phyloP scores from a whole-genome alignment of 2,113 vertebrate species.

The Zingel zingel region DNA sequence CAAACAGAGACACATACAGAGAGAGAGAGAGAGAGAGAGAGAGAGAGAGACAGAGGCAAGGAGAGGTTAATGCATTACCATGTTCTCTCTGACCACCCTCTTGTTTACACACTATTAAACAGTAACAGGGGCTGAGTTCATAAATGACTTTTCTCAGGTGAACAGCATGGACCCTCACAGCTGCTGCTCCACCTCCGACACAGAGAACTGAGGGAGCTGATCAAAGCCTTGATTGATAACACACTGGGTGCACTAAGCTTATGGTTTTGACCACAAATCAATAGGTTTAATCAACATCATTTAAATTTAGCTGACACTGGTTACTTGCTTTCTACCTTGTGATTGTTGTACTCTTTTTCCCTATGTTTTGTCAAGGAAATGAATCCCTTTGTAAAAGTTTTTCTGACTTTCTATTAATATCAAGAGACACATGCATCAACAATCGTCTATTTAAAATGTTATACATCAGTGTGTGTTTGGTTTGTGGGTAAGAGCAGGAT shows the following conservation, averaged over 20 bases:
- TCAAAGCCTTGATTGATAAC: conserved; percentile 71
- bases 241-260: conserved; percentile 36
- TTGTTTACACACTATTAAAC: conserved; percentile 78
- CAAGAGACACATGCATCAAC: background rate
- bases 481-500: conserved; percentile 5
- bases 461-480: conserved; percentile 14
- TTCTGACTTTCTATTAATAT: background rate
- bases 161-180: conserved; percentile 32
- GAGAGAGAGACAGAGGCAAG: conserved; percentile 40
- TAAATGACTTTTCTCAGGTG: conserved; percentile 64
- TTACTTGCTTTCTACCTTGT: conserved; percentile 2
- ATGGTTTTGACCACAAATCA: conserved; percentile 63
- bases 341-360: conserved; percentile 7
- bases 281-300: conserved; percentile 71
- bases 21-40: conserved; percentile 35
- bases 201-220: conserved; percentile 26
- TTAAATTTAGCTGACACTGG: conserved; percentile 62
- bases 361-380: background rate
- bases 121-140: conserved; percentile 70
- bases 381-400: conserved; percentile 9
- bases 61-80: conserved; percentile 70
- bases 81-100: conserved; percentile 58
- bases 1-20: conserved; percentile 36
- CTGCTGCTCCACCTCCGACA: conserved; percentile 34
- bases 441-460: conserved; percentile 5